Conservation (phyloP, 2,797 vertebrate species). For the Pseudochirops corinnae region DNA sequence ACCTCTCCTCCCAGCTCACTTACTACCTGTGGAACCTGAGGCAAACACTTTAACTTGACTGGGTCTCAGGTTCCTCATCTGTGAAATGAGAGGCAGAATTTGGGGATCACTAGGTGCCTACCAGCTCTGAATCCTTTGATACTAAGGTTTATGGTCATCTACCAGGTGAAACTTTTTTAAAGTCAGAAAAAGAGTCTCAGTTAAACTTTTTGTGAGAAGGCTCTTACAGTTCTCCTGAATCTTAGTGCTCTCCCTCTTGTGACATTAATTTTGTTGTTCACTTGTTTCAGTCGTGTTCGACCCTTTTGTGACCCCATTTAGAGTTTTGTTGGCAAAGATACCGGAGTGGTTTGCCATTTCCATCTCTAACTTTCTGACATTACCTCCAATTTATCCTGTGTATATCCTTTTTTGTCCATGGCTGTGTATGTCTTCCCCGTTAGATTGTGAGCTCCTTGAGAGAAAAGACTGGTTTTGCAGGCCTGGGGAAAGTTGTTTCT, state of each 20-base stretch:
- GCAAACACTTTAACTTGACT: background rate
- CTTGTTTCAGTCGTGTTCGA: background rate
- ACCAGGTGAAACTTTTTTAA: background rate
- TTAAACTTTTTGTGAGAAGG: background rate
- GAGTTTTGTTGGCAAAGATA: background rate
- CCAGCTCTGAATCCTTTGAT: background rate
- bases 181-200: background rate
- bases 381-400: background rate
- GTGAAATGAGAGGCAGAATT: background rate
- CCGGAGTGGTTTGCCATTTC: background rate
- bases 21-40: too few relatives aligned
- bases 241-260: background rate
- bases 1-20: background rate
- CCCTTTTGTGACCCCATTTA: background rate
- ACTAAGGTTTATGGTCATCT: background rate
- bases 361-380: background rate
- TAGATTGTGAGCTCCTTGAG: background rate
- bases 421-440: background rate
- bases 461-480: background rate
- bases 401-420: background rate
- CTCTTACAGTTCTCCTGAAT: background rate
- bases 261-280: background rate
- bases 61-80: background rate
- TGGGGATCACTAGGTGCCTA: background rate
- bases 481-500: background rate